Conservation (phyloP, 2,888 invertebrate species). For the Copidosoma aretas region DNA sequence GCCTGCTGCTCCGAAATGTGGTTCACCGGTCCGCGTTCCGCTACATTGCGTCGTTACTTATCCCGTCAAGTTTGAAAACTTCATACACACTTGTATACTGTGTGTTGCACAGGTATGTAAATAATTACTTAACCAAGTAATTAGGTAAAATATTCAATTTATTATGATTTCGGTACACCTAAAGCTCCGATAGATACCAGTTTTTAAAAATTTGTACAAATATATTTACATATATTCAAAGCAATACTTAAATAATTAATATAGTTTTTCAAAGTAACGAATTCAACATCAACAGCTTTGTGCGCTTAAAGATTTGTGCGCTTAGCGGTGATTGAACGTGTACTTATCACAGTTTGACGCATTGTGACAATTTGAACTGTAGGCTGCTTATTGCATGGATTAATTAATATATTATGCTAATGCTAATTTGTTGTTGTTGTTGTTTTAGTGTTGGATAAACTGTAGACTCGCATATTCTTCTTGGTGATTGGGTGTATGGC, state of each 20-base stretch:
- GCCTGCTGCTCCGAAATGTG: too few species aligned
- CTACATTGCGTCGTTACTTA: too few species aligned
- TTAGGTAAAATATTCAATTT: background rate
- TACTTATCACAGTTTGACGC: conserved; percentile 25
- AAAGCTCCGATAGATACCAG: background rate
- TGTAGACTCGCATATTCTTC: conserved; percentile 61
- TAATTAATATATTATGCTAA: background rate
- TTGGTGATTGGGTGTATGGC: conserved; percentile 64
- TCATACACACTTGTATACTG: too few species aligned
- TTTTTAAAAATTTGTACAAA: background rate
- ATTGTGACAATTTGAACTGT: too few species aligned
- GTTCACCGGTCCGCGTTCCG: too few species aligned
- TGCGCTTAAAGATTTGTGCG: background rate
- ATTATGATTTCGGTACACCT: background rate
- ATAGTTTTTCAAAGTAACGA: background rate
- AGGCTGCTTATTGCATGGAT: conserved; percentile 1
- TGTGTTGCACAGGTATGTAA: too few species aligned
- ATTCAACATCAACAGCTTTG: background rate
- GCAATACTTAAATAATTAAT: background rate
- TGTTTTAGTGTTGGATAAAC: conserved; percentile 38
- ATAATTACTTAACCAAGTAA: too few species aligned
- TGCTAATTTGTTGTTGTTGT: background rate
- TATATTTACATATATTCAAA: background rate
- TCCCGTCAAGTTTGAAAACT: too few species aligned
- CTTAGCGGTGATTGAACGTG: background rate